Percentiles rank a stretch among this genome's conserved stretches.
These are phyloP conservation scores for Bagarius yarrelli DNA, from an alignment of 2,113 vertebrate species.

Conservation along the genomic window DNA sequence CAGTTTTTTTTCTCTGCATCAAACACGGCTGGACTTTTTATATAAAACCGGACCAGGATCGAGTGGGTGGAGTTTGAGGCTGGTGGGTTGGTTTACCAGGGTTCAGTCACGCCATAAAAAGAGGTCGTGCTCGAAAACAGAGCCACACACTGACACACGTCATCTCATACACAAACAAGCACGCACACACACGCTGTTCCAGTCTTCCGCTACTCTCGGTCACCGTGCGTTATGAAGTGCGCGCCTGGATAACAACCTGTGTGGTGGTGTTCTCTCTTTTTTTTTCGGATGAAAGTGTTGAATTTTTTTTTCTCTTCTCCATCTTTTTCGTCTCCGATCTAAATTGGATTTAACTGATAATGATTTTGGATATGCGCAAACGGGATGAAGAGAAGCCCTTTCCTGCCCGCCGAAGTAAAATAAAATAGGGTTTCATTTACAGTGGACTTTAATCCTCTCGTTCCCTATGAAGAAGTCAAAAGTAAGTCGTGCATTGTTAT, in stretches of 20 bases:
- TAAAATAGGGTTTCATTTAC: slow-evolving; percentile 78
- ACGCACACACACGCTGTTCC: background rate
- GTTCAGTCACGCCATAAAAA: background rate
- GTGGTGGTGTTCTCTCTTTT: background rate
- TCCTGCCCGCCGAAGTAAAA: slow-evolving; percentile 76
- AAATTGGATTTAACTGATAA: slow-evolving; percentile 65
- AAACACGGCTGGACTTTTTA: background rate
- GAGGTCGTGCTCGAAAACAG: background rate
- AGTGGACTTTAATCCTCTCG: slow-evolving; percentile 74
- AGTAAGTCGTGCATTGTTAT: slow-evolving; percentile 65
- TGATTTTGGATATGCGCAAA: slow-evolving; percentile 77
- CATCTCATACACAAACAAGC: background rate
- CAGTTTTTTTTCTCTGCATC: background rate
- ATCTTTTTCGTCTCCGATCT: slow-evolving; percentile 38
- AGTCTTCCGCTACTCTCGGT: slow-evolving; percentile 2
- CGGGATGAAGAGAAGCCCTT: slow-evolving; percentile 77
- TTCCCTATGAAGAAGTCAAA: slow-evolving; percentile 85
- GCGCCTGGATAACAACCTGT: slow-evolving; percentile 47
- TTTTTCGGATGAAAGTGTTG: background rate
- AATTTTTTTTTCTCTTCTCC: background rate
- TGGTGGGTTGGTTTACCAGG: background rate
- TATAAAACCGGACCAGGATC: background rate
- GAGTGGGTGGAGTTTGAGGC: background rate
- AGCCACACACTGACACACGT: background rate
- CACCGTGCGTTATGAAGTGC: slow-evolving; percentile 38